Evolutionary conservation across 2,797 vertebrate genomes (phyloP).

Genomic region (Australoheros facetus): DNA sequence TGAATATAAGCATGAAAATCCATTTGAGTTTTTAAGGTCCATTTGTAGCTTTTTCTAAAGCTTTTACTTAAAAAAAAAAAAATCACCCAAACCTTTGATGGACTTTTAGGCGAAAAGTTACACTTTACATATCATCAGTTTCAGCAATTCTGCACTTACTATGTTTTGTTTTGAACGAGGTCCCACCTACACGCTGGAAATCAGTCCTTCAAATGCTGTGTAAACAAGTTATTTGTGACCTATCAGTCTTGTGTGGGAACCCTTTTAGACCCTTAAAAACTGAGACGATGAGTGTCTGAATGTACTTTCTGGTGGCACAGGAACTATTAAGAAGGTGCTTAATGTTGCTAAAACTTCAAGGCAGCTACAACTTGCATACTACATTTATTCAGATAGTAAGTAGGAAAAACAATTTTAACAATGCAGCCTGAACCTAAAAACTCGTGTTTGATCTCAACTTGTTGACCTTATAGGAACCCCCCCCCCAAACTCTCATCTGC

Average conservation of each 20-base stretch:
- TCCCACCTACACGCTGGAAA: neutral
- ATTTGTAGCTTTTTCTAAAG: slow-evolving; percentile 4
- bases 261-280: neutral
- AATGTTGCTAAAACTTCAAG: neutral
- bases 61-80: neutral
- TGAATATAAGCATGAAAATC: neutral
- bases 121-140: slow-evolving; percentile 2
- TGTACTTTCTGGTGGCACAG: neutral
- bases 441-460: neutral
- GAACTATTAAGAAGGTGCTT: neutral
- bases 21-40: neutral
- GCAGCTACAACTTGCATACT: neutral
- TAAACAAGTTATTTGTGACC: neutral
- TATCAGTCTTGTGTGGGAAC: neutral
- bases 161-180: neutral
- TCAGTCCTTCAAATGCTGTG: neutral
- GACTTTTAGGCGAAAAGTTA: neutral
- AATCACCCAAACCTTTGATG: neutral
- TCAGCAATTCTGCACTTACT: neutral
- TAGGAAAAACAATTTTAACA: neutral
- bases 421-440: neutral
- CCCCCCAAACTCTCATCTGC: neutral
- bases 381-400: neutral
- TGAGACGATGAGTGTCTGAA: neutral
- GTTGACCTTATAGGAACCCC: neutral